Conservation (phyloP, 1,140 invertebrate species). For the Bactericera cockerelli region DNA sequence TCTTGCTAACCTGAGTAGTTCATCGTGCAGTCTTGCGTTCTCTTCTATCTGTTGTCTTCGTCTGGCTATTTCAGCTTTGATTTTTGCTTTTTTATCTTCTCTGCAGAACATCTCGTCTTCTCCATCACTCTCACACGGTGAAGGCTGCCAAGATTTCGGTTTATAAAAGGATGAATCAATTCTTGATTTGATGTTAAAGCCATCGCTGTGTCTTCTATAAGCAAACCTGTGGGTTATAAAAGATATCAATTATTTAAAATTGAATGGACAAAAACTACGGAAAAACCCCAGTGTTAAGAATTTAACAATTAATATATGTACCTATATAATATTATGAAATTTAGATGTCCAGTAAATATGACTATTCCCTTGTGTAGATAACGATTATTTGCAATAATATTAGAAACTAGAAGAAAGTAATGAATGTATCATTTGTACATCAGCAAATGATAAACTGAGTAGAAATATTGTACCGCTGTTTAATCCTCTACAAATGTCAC, state of each 20-base stretch:
- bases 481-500: too few species aligned
- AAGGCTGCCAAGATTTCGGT: slow-evolving; percentile 41
- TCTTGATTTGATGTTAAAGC: slow-evolving; percentile 26
- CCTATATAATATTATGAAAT: too few species aligned
- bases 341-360: too few species aligned
- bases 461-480: too few species aligned
- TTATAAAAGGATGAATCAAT: slow-evolving; percentile 29
- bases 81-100: slow-evolving; percentile 42
- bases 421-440: too few species aligned
- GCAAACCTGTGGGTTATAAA: slow-evolving; percentile 23
- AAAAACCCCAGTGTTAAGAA: too few species aligned
- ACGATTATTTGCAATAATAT: too few species aligned
- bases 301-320: too few species aligned
- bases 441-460: too few species aligned
- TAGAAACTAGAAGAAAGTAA: too few species aligned
- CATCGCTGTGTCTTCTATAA: slow-evolving; percentile 29
- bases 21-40: slow-evolving; percentile 38
- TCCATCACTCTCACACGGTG: slow-evolving; percentile 37
- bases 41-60: slow-evolving; percentile 45
- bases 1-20: slow-evolving; percentile 36
- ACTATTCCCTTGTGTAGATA: too few species aligned
- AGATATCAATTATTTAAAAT: background rate
- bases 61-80: slow-evolving; percentile 46
- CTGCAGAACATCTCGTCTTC: slow-evolving; percentile 32
- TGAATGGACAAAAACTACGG: background rate